phyloP scores from a whole-genome alignment of 1,140 invertebrate genomes.

The Monomorium pharaonis region DNA sequence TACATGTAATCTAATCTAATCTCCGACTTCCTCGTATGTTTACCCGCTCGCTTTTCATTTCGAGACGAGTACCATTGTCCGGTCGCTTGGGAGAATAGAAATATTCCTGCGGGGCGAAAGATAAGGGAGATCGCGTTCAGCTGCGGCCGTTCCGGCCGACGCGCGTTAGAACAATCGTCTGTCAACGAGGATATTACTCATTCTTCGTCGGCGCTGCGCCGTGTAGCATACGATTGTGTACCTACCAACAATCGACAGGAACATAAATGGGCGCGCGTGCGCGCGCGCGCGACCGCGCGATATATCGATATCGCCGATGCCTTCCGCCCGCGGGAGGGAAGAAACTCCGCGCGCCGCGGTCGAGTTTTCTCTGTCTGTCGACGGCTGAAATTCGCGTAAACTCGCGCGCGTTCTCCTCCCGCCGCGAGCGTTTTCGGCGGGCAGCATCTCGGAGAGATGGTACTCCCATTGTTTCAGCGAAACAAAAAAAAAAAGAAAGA shows the following conservation, averaged over 20 bases:
- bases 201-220: background rate
- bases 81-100: background rate
- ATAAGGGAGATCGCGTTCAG: background rate
- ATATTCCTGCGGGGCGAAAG: background rate
- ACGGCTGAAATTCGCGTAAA: conserved; percentile 34
- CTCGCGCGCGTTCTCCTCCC: background rate
- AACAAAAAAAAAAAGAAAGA: no score
- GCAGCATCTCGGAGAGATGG: background rate
- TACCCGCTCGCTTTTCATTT: background rate
- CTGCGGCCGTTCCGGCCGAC: background rate
- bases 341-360: background rate
- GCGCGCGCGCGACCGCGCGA: background rate
- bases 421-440: conserved; percentile 13
- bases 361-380: background rate
- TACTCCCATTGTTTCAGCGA: conserved; percentile 31
- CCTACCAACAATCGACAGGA: background rate
- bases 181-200: conserved; percentile 32
- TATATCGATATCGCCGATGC: conserved; percentile 5
- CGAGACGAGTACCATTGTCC: background rate
- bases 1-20: background rate
- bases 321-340: background rate
- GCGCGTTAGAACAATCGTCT: background rate
- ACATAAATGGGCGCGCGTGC: background rate
- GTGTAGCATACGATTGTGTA: background rate
- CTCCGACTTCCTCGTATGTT: conserved; percentile 10